A percentile compares a stretch with the other conserved stretches of the same genome.
Conservation (phyloP, 2,113 vertebrate species). For the Macquaria ambigua region DNA sequence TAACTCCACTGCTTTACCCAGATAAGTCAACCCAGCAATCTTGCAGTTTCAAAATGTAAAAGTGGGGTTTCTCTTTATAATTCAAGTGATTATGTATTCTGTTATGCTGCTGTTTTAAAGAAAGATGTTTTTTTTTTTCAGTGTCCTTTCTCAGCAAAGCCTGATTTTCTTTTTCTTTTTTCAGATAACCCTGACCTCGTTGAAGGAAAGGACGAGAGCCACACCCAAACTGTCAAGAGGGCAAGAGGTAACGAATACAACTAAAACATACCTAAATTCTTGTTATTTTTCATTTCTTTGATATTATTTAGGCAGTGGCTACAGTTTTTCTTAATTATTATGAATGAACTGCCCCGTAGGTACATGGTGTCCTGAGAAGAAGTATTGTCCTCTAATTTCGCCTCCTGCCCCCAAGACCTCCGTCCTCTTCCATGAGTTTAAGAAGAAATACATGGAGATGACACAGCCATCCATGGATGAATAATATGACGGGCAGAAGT, state of each 20-base stretch:
- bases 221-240: rapidly evolving
- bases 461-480: neutral
- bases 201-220: neutral
- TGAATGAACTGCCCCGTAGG: constrained; percentile 13
- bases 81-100: neutral
- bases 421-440: constrained; percentile 68
- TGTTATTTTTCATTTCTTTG: neutral
- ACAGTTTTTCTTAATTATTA: constrained; percentile 1
- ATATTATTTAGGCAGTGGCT: neutral
- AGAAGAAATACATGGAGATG: constrained; percentile 71
- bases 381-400: neutral
- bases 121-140: neutral
- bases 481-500: neutral
- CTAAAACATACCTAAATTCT: neutral
- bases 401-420: neutral
- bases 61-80: neutral
- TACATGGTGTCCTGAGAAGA: constrained; percentile 61
- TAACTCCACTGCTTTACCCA: no score
- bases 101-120: neutral
- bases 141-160: neutral
- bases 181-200: constrained; percentile 24
- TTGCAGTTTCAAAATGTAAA: neutral
- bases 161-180: neutral
- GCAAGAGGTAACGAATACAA: constrained; percentile 39
- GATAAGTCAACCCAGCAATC: no score